These are phyloP conservation scores for Phylloscopus whistleri DNA, from an alignment of 2,113 vertebrate genomes.

Conservation along the genomic window DNA sequence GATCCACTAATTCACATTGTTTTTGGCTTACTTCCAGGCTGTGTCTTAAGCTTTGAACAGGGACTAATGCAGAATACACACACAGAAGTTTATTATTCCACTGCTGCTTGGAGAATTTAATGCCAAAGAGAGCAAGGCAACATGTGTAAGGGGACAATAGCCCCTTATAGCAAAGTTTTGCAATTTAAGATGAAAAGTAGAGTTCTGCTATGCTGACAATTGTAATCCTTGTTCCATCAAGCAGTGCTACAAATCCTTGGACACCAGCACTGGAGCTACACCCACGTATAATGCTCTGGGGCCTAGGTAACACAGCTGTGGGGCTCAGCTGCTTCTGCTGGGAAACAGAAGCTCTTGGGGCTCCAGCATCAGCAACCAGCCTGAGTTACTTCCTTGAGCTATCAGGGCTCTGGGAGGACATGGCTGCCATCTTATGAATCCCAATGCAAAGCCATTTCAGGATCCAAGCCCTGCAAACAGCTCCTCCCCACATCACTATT, in stretches of 20 bases:
- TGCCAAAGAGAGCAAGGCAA: background rate
- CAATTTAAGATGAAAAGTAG: background rate
- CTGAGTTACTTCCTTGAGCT: background rate
- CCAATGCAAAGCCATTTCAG: background rate
- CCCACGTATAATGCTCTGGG: fast-evolving
- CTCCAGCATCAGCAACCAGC: background rate
- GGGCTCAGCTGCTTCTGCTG: background rate
- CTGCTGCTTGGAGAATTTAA: background rate
- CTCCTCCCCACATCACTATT: fast-evolving
- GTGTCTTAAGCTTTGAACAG: background rate
- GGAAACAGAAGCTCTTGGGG: background rate
- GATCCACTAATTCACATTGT: background rate
- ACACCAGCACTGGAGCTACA: background rate
- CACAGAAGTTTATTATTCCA: slow-evolving; percentile 6
- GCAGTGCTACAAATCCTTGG: background rate
- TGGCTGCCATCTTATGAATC: background rate
- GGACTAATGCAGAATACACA: background rate
- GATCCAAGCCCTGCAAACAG: background rate
- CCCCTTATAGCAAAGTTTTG: background rate
- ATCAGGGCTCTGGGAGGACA: background rate
- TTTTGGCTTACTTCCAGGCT: slow-evolving; percentile 9
- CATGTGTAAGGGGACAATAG: background rate
- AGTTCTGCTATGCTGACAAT: background rate
- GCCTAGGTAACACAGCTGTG: background rate
- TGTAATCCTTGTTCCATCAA: background rate